Conservation (phyloP, 2,888 invertebrate species). For the Perizoma flavofasciatum region DNA sequence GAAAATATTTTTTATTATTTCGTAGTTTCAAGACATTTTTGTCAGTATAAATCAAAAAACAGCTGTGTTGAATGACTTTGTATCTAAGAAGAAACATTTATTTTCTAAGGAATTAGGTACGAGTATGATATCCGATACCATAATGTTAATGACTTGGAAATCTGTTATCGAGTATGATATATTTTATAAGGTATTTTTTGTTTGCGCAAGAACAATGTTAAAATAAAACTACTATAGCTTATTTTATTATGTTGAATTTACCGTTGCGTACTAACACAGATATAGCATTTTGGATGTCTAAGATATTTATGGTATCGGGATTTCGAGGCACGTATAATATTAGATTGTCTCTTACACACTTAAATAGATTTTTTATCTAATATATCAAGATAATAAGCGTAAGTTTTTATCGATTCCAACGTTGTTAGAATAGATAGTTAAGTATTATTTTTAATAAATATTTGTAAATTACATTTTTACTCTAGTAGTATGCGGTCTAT, state of each 20-base stretch:
- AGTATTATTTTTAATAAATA: slow-evolving; percentile 41
- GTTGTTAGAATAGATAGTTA: slow-evolving; percentile 58
- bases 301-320: slow-evolving; percentile 53
- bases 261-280: too few relatives aligned
- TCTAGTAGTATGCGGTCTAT: slow-evolving; percentile 26
- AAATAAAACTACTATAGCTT: too few relatives aligned
- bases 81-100: slow-evolving; percentile 67
- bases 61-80: slow-evolving; percentile 52
- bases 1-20: too few relatives aligned
- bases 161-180: not conserved
- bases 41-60: slow-evolving; percentile 57
- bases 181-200: too few relatives aligned
- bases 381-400: slow-evolving; percentile 82
- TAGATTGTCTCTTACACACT: slow-evolving; percentile 67
- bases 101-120: slow-evolving; percentile 60
- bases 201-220: too few relatives aligned
- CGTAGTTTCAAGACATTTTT: not conserved
- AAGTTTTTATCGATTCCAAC: slow-evolving; percentile 70
- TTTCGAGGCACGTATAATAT: slow-evolving; percentile 74
- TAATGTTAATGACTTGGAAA: slow-evolving; percentile 29
- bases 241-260: too few relatives aligned
- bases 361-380: slow-evolving; percentile 67
- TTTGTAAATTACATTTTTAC: slow-evolving; percentile 36
- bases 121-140: slow-evolving; percentile 65
- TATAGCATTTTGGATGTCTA: too few relatives aligned